Evolutionary conservation across 2,888 invertebrate species (phyloP).

Genomic region (Neria commutata): DNA sequence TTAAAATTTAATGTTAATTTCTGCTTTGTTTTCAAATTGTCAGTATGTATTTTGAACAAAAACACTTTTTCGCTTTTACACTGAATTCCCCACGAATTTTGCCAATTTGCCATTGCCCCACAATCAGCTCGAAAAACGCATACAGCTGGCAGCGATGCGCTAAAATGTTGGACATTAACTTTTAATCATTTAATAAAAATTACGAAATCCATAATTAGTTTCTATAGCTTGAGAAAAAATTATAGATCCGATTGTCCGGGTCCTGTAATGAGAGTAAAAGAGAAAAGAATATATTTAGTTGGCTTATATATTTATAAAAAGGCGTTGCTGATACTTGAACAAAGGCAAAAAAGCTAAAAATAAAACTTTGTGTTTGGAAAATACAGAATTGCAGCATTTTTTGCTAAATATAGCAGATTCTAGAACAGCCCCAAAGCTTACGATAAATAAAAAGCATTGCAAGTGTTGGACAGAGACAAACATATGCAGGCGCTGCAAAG

Average conservation of each 20-base stretch:
- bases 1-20: constrained; percentile 1
- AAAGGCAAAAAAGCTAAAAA: no score
- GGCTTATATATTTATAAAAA: constrained; percentile 17
- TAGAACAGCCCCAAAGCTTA: no score
- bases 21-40: background rate
- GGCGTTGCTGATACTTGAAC: no score
- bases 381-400: no score
- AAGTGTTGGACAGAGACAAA: constrained; percentile 14
- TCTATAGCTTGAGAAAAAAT: constrained; percentile 63
- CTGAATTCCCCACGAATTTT: background rate
- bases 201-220: constrained; percentile 60
- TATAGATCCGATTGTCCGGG: constrained; percentile 70
- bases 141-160: background rate
- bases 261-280: constrained; percentile 63
- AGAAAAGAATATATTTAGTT: constrained; percentile 20
- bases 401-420: no score
- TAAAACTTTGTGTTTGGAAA: no score
- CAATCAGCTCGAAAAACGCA: background rate
- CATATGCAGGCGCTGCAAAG: background rate
- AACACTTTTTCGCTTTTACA: background rate
- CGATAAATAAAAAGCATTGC: constrained; percentile 12
- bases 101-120: background rate
- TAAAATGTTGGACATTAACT: constrained; percentile 8
- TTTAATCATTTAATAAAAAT: constrained; percentile 1
- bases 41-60: background rate